Evolutionary conservation across 37 sponge, comb jelly and placozoan genomes (phyloP).

Genomic region (Aphrocallistes beatrix): DNA sequence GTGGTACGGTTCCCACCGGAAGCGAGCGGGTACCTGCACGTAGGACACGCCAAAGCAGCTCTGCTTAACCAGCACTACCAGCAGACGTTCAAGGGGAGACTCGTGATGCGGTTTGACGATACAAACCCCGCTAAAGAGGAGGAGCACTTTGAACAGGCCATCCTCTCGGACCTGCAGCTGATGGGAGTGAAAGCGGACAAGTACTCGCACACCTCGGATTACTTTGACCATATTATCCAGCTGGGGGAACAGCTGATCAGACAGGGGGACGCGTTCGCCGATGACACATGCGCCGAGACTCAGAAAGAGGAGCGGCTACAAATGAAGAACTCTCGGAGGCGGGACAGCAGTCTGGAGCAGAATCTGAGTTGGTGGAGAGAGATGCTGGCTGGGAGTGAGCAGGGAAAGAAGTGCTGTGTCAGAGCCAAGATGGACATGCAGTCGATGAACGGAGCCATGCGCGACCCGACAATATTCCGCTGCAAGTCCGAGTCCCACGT

Average conservation of each 20-base stretch:
- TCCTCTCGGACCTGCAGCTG: conserved; percentile 82
- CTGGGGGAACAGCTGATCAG: conserved; percentile 48
- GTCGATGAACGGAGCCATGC: conserved; percentile 81
- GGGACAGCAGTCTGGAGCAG: conserved; percentile 59
- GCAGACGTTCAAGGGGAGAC: conserved; percentile 56
- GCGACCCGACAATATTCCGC: conserved; percentile 89
- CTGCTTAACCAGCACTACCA: conserved; percentile 94
- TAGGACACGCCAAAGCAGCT: conserved; percentile 98
- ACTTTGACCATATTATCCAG: conserved; percentile 54
- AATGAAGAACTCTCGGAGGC: conserved; percentile 46
- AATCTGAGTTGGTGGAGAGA: conserved; percentile 75
- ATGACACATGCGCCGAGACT: conserved; percentile 72
- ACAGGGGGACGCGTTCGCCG: conserved; percentile 67
- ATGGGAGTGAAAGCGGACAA: conserved; percentile 68
- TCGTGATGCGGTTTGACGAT: conserved; percentile 97
- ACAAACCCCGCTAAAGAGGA: conserved; percentile 99
- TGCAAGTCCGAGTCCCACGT: conserved; percentile 70
- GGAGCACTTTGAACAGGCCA: conserved; percentile 82
- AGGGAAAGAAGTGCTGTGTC: conserved; percentile 66
- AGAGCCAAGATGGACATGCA: conserved; percentile 78
- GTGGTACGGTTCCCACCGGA: conserved; percentile 94
- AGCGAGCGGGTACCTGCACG: conserved; percentile 95
- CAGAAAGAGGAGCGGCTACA: conserved; percentile 75
- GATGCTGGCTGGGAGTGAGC: conserved; percentile 69
- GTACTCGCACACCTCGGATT: conserved; percentile 83